These are phyloP conservation scores for Agelastica alni DNA, from an alignment of 2,888 invertebrate genomes.

Conservation along the genomic window DNA sequence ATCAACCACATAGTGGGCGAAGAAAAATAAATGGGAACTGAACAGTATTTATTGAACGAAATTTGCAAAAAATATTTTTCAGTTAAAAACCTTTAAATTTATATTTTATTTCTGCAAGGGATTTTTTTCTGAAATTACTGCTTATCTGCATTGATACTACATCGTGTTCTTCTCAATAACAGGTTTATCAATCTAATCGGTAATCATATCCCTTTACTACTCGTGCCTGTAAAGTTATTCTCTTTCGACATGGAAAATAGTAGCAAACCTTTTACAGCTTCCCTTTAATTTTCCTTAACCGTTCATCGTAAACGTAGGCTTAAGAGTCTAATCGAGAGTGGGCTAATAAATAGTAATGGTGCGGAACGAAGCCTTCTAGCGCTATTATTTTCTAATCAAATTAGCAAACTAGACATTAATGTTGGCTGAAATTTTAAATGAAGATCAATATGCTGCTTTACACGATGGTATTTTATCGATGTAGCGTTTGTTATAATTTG, in stretches of 20 bases:
- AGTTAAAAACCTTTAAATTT: no score
- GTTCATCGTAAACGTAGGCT: constrained; percentile 39
- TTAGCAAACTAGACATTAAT: constrained; percentile 44
- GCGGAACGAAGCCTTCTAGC: constrained; percentile 44
- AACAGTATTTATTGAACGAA: no score
- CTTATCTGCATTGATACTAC: no score
- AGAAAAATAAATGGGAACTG: no score
- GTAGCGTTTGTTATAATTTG: not conserved
- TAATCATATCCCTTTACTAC: not conserved
- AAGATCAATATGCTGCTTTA: constrained; percentile 37
- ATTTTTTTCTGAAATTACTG: no score
- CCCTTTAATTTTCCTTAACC: constrained; percentile 39
- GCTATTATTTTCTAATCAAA: constrained; percentile 50
- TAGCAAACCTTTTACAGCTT: constrained; percentile 36
- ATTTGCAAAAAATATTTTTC: no score
- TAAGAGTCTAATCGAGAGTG: constrained; percentile 48
- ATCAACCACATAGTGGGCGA: no score
- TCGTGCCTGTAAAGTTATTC: constrained; percentile 13
- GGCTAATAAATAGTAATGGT: constrained; percentile 48
- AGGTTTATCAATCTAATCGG: no score
- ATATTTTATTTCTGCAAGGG: no score
- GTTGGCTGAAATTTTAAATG: constrained; percentile 39
- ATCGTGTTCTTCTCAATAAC: no score
- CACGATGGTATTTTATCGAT: constrained; percentile 5
- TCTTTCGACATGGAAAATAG: constrained; percentile 29